These are phyloP conservation scores for Habroteleia sp. DNA, from an alignment of 2,888 invertebrate genomes.

Conservation along the genomic window DNA sequence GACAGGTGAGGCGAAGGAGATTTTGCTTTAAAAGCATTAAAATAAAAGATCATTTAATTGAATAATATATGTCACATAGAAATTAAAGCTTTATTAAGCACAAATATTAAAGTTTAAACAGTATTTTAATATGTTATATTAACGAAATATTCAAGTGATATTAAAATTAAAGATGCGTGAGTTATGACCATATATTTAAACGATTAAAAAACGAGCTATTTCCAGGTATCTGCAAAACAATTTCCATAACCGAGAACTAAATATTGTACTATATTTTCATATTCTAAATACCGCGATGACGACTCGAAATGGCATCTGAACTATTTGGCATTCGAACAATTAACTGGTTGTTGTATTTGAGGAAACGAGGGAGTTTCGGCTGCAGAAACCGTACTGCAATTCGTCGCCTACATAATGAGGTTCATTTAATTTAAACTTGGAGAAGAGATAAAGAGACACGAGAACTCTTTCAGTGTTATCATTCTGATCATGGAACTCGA, in stretches of 20 bases:
- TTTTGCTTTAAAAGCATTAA: too few relatives aligned
- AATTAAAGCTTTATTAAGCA: too few relatives aligned
- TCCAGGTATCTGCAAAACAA: too few relatives aligned
- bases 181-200: too few relatives aligned
- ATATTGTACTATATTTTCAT: background rate
- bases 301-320: conserved; percentile 29
- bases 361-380: conserved; percentile 22
- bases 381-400: conserved; percentile 51
- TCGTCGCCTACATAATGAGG: conserved; percentile 69
- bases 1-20: too few relatives aligned
- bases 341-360: conserved; percentile 42
- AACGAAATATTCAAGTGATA: too few relatives aligned
- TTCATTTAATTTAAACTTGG: conserved; percentile 70
- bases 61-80: too few relatives aligned
- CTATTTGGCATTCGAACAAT: conserved; percentile 28
- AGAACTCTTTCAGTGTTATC: conserved; percentile 71
- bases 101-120: too few relatives aligned
- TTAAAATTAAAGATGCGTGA: too few relatives aligned
- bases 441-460: conserved; percentile 69
- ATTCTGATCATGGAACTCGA: conserved; percentile 67
- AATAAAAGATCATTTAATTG: too few relatives aligned
- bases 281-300: conserved; percentile 12
- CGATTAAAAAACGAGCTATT: too few relatives aligned
- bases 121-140: too few relatives aligned
- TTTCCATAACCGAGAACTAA: background rate